Evolutionary conservation across 2,888 invertebrate genomes (phyloP).

Genomic region (Acrobasis consociella): DNA sequence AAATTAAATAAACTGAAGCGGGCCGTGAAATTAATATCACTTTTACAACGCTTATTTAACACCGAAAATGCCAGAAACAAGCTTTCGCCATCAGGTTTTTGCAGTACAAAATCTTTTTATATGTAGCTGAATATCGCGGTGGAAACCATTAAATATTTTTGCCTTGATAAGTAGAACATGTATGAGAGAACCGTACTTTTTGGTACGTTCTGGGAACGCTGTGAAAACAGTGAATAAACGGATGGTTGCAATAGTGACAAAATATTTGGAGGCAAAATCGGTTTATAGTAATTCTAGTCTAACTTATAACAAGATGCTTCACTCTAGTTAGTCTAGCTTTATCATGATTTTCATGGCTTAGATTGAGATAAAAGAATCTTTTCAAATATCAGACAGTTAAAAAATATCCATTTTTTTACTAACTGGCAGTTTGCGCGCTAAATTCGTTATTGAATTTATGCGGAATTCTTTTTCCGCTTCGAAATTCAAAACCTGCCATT

Average conservation of each 20-base stretch:
- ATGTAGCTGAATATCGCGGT: neutral
- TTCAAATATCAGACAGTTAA: too few species aligned
- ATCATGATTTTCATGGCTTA: too few species aligned
- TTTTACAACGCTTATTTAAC: conserved; percentile 57
- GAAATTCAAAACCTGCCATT: conserved; percentile 19
- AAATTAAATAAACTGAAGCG: conserved; percentile 71
- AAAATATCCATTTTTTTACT: neutral
- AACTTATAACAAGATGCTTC: too few species aligned
- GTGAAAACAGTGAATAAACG: too few species aligned
- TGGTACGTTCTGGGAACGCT: too few species aligned
- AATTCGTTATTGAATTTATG: conserved; percentile 7
- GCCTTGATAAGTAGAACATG: too few species aligned
- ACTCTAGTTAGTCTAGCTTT: too few species aligned
- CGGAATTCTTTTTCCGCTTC: neutral
- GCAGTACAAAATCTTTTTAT: conserved; percentile 5
- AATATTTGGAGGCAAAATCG: too few species aligned
- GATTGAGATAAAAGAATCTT: too few species aligned
- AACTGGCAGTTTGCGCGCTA: conserved; percentile 5
- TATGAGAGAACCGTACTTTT: too few species aligned
- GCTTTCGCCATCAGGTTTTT: conserved; percentile 19
- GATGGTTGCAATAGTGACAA: too few species aligned
- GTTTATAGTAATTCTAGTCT: too few species aligned
- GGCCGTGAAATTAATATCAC: conserved; percentile 67
- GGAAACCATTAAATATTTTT: neutral
- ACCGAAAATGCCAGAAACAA: conserved; percentile 10